Conservation (phyloP, 1,140 invertebrate genomes). For the Euglossa dilemma region DNA sequence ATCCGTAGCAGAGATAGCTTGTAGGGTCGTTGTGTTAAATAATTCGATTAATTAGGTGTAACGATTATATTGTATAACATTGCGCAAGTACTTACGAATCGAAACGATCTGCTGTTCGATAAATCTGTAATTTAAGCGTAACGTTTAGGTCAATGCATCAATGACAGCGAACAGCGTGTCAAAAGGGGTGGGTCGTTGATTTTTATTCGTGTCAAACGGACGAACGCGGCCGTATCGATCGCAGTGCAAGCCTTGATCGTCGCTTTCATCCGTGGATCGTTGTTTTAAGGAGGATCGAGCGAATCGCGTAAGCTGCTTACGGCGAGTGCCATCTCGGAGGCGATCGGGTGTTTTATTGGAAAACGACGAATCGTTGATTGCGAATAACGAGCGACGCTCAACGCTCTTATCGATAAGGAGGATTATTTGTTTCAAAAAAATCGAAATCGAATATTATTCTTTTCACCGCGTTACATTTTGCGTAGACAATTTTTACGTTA, state of each 20-base stretch:
- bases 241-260: conserved; percentile 51
- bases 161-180: conserved; percentile 41
- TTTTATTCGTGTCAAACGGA: conserved; percentile 17
- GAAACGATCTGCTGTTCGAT: not conserved
- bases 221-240: conserved; percentile 61
- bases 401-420: not conserved
- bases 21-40: conserved; percentile 8
- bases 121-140: conserved; percentile 14
- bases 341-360: conserved; percentile 13
- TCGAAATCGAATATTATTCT: not conserved
- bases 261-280: conserved; percentile 53
- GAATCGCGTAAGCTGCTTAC: conserved; percentile 30
- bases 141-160: conserved; percentile 24
- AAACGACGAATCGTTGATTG: conserved; percentile 48
- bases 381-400: not conserved
- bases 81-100: conserved; percentile 3
- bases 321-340: conserved; percentile 42
- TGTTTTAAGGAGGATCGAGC: conserved; percentile 33
- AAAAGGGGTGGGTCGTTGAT: not conserved
- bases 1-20: not conserved
- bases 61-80: not conserved
- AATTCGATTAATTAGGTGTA: conserved; percentile 9
- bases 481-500: too few relatives aligned
- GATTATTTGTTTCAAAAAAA: not conserved
- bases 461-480: too few relatives aligned